Percentiles rank a stretch among this genome's conserved stretches.
Conservation (phyloP, 2,888 invertebrate species). For the Conus canariensis region DNA sequence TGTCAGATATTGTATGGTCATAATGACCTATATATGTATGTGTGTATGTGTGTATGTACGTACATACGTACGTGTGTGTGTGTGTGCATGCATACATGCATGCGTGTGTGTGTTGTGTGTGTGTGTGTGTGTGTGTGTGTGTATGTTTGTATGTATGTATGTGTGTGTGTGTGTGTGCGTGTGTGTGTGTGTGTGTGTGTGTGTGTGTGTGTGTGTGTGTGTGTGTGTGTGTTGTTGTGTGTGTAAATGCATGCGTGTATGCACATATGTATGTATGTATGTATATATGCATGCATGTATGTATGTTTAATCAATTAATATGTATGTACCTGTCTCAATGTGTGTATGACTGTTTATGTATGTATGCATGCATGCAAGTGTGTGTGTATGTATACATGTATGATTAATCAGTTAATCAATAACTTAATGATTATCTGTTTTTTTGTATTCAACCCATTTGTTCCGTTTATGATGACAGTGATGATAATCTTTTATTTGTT, state of each 20-base stretch:
- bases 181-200: too few relatives aligned
- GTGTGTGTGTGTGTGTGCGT: background rate
- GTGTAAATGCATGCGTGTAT: background rate
- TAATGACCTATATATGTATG: background rate
- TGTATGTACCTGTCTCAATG: too few relatives aligned
- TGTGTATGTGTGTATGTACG: background rate
- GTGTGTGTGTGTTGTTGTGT: background rate
- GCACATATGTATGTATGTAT: too few relatives aligned
- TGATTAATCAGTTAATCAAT: too few relatives aligned
- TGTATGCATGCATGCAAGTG: background rate
- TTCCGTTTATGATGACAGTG: too few relatives aligned
- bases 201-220: background rate
- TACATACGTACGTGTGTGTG: conserved; percentile 1
- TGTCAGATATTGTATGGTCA: too few relatives aligned
- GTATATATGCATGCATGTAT: too few relatives aligned
- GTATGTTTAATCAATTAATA: background rate
- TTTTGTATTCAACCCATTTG: too few relatives aligned
- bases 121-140: background rate
- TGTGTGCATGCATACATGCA: background rate
- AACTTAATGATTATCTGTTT: too few relatives aligned
- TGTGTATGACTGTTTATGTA: too few relatives aligned
- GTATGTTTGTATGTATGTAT: background rate
- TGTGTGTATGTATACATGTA: background rate
- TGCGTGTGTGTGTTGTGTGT: too few relatives aligned
- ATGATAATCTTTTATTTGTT: too few relatives aligned